Base-by-base conservation (phyloP, 2,113 vertebrate species). In the Istiophorus platypterus region DNA sequence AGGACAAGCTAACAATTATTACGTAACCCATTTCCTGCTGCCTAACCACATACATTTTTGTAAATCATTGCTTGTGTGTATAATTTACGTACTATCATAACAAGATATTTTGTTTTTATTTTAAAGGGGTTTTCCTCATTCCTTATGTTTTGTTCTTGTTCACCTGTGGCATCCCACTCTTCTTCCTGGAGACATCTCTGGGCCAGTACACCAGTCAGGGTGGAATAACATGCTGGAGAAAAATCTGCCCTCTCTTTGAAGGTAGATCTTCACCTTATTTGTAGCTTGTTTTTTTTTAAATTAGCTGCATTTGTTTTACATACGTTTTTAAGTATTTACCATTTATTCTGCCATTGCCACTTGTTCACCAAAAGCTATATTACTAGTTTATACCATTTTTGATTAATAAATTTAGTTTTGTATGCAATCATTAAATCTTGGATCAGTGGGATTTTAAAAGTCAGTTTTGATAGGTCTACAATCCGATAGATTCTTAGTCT, bases 161-260 rank as follows among this genome's bases (percentile, higher is more conserved):
- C 73, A 93, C 93, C 65, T 95, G 94, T 73, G 95, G 95, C 27
- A 94, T 95, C 41, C 95, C 95, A 9, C 91, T 96, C 47, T 96
- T 96, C 88, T 91, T 96, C 76, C 59, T 96, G 87, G 95, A 96
- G 74, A 96, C 91, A 7, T 91, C 94, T n/a, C 68, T 96, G 87
- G 95, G 95, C 12, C 95, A 96, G 84, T 95, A 88, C 89, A 96
- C 95, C 45, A 96, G 94, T 57, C 92, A 95, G 59, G 94, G 95
- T 70, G 94, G 95, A 66, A 93, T 96, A 76, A 95, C 94, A 62
- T 95, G 95, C 45, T 96, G 95, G 95, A 95, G 91, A 39, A 95
- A 94, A 81, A 93, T 95, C 56, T 96, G 95, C 39, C 95, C 95
- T 26, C 92, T 96, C 8, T 96, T 96, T 93, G 88, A 95, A 94